These are phyloP conservation scores for Aplysia californica DNA, from an alignment of 1,140 invertebrate genomes.

Conservation along the genomic window DNA sequence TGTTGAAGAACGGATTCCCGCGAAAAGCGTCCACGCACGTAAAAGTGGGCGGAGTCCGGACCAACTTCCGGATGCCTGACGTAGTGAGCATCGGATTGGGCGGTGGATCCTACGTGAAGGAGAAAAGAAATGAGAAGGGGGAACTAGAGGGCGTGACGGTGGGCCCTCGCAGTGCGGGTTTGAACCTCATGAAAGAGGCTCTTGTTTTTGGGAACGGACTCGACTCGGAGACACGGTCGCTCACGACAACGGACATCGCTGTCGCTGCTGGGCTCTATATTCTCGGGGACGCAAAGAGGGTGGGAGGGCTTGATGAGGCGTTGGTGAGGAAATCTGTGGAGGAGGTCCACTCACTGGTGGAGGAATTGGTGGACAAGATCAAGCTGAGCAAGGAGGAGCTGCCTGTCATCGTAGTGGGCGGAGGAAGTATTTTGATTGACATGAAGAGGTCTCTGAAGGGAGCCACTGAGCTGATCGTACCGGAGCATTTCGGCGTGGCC, in stretches of 20 bases:
- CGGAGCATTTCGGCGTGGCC: slow-evolving; percentile 52
- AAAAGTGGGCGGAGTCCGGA: slow-evolving; percentile 51
- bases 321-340: slow-evolving; percentile 33
- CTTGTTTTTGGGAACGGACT: slow-evolving; percentile 35
- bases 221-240: neutral
- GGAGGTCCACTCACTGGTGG: slow-evolving; percentile 50
- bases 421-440: slow-evolving; percentile 43
- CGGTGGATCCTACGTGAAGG: slow-evolving; percentile 58
- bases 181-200: slow-evolving; percentile 46
- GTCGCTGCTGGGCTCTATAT: slow-evolving; percentile 47
- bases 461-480: slow-evolving; percentile 38
- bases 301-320: slow-evolving; percentile 31
- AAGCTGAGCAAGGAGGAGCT: slow-evolving; percentile 43
- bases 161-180: slow-evolving; percentile 59
- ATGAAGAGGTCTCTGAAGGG: slow-evolving; percentile 32
- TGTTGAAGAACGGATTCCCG: slow-evolving; percentile 56
- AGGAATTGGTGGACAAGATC: slow-evolving; percentile 50
- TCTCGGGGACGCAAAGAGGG: slow-evolving; percentile 41
- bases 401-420: slow-evolving; percentile 59
- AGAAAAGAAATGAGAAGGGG: slow-evolving; percentile 1
- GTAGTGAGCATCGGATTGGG: slow-evolving; percentile 61
- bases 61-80: slow-evolving; percentile 63
- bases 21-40: slow-evolving; percentile 54
- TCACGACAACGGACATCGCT: slow-evolving; percentile 61
- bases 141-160: slow-evolving; percentile 27